These are phyloP conservation scores for Lagopus leucura DNA, from an alignment of 2,113 vertebrate species.

Conservation along the genomic window DNA sequence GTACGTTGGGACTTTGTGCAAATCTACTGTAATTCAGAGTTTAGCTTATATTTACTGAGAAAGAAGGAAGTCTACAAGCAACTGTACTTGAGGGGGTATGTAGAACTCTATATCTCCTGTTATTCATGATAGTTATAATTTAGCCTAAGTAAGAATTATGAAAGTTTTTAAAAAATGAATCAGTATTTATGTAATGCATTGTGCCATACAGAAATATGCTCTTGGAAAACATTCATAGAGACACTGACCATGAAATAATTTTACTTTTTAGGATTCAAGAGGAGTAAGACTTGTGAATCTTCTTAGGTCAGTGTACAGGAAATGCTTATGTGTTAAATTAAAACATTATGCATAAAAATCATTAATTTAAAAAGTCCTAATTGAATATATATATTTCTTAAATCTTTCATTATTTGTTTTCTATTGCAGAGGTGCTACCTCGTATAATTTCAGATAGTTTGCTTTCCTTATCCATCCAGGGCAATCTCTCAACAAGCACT, in stretches of 20 bases:
- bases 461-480: not conserved
- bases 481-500: not conserved
- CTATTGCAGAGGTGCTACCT: not conserved
- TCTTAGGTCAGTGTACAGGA: not conserved
- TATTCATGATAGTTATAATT: not conserved
- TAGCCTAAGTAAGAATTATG: not conserved
- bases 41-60: not conserved
- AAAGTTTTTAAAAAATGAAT: not conserved
- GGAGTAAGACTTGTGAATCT: not conserved
- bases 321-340: not conserved
- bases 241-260: not conserved
- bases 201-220: not conserved
- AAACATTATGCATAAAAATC: not conserved
- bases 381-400: not conserved
- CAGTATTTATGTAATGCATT: not conserved
- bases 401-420: not conserved
- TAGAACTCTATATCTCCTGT: not conserved
- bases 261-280: not conserved
- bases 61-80: not conserved
- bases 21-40: not conserved
- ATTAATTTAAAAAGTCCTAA: not conserved
- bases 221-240: not conserved
- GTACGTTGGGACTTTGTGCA: not conserved
- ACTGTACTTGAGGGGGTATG: not conserved
- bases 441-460: not conserved